A percentile compares a stretch with the other conserved stretches of the same genome.
These are phyloP conservation scores for Tupaia tana DNA, from an alignment of 2,113 vertebrate species.

Conservation along the genomic window DNA sequence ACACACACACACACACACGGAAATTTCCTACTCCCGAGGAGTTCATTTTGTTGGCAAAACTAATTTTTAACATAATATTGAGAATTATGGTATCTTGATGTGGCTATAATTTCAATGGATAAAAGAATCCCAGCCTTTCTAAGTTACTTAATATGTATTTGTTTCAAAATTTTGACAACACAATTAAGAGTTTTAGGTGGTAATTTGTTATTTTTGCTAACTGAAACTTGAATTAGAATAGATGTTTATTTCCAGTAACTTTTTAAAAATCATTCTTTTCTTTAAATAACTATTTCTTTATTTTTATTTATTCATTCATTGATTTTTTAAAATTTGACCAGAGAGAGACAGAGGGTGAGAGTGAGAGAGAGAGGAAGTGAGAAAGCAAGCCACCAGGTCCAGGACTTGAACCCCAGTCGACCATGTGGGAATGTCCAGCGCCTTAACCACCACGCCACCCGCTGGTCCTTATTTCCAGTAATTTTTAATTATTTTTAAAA, in stretches of 20 bases:
- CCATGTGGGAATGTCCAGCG: too few relatives aligned
- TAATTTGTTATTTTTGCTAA: neutral
- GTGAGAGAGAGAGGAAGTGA: too few relatives aligned
- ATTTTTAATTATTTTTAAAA: neutral
- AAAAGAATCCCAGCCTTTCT: neutral
- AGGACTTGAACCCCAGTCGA: too few relatives aligned
- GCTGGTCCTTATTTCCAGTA: neutral
- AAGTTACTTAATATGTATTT: neutral
- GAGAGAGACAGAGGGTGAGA: too few relatives aligned
- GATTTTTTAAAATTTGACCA: too few relatives aligned
- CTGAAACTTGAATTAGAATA: neutral
- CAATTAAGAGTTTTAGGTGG: neutral
- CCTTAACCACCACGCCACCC: too few relatives aligned
- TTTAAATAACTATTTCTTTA: too few relatives aligned
- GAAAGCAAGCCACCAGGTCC: too few relatives aligned
- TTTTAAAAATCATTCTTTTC: neutral
- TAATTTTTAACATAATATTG: neutral
- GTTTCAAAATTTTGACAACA: neutral
- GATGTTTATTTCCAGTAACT: neutral
- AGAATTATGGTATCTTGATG: conserved; percentile 13
- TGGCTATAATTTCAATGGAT: neutral
- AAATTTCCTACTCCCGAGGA: neutral
- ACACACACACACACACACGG: neutral
- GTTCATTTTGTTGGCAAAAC: neutral
- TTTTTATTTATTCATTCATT: too few relatives aligned